Base-by-base conservation (phyloP, 2,888 invertebrate species). In the Odontocerum albicorne region DNA sequence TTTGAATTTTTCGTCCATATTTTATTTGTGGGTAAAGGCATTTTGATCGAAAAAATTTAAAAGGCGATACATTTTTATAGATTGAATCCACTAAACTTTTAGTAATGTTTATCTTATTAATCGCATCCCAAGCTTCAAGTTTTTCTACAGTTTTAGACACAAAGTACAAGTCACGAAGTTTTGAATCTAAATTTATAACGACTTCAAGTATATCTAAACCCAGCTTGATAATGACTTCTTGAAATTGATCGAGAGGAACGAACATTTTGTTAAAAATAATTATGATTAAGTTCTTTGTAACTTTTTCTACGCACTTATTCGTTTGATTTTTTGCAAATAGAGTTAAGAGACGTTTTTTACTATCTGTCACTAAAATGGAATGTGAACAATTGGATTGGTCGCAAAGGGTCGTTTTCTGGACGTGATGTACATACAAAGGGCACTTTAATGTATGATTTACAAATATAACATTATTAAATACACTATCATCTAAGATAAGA, bases 91-190 rank as follows among this genome's bases (percentile, higher is more conserved):
- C 19, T 19, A 17, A 8, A 15, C 21, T 31, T 13, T 19, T 15
- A 4, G 40, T 31, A 15, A 40, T 15, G 10, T 49, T 31, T 17
- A 13, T 40, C 13, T 39, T 15, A 15, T 32, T 2, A 13, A 20
- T 12, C 13, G 33, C 17, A 38, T 51, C 44, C 17, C 43, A 51
- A 7, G 44, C 17, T 3, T 35, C 20, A 6, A 27, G 3, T 4
- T 39, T 2, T 17, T 2, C 27, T 7, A 27, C 10, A 27, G 10
- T 27, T 27, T 27, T 27, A 7, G 6, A 4, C 27, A 10, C 10
- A n/a, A n/a, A n/a, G n/a, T n/a, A n/a, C n/a, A n/a, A n/a, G n/a
- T n/a, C n/a, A n/a, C n/a, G n/a, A n/a, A n/a, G n/a, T 27, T 27
- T 10, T 7, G 27, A 4, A 7, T 7, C 10, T 7, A 10, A 7